Evolutionary conservation across 2,888 invertebrate genomes (phyloP), one percentile per base, ranked within the genome.

Genomic region (Ophion obscuratus): DNA sequence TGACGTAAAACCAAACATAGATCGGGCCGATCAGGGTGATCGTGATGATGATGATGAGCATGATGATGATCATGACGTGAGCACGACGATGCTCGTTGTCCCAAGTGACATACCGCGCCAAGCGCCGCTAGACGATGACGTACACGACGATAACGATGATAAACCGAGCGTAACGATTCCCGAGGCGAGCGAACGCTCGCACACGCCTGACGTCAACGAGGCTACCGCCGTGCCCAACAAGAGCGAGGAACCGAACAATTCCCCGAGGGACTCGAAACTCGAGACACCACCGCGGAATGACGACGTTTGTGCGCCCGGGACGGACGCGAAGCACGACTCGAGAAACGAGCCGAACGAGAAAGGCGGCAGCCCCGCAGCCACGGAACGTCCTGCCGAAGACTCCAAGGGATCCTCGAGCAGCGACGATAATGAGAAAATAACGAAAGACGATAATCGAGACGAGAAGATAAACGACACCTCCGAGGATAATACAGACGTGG

Each of bases 1-100:
- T 94, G 94, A 94, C 91, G 93, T 91, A 92, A 93, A 93, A 93
- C 92, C 92, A 94, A 93, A 94, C 93, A 92, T 93, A 94, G 94
- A 94, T 86, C 70, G 81, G 81, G 86, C 77, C 93, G 92, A 90
- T 90, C 92, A 91, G 90, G 91, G 73, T 84, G 88, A 88, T 53
- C 84, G 81, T 82, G 84, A 87, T 89, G 88, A 88, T 89, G 78
- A 84, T 24, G 70, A 75, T 79, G 83, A 44, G 83, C 81, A 68
- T 40, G 27, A 74, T 64, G 81, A 83, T 70, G 86, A 83, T 77
- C 53, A 14, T 53, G 53, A 17, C 71, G 67, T 62, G 75, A 53
- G 61, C 53, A 66, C 53, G 61, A 57, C 44, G 68, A 68, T 31
- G 44, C n/a, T 57, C 64, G 53, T 27, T 20, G 27, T 77, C 44